Percentiles rank a stretch among this genome's conserved stretches.
phyloP scores from a whole-genome alignment of 2,888 invertebrate species.

The Trissolcus brochymenae region DNA sequence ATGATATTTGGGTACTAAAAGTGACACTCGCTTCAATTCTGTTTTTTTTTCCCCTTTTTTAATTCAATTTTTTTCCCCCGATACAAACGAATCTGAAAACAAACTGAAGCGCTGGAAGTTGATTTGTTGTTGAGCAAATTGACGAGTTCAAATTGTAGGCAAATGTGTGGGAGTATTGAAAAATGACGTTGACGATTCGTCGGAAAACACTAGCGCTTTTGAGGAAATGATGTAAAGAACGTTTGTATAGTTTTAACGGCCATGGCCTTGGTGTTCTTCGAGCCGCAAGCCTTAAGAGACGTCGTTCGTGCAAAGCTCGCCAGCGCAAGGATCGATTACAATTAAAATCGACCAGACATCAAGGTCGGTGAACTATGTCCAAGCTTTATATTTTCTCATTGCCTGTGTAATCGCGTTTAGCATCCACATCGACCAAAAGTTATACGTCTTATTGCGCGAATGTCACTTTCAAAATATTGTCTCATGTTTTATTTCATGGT shows the following conservation, averaged over 20 bases:
- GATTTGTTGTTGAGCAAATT: too few relatives aligned
- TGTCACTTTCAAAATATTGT: too few relatives aligned
- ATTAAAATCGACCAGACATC: constrained; percentile 58
- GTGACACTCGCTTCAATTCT: too few relatives aligned
- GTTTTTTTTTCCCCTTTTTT: too few relatives aligned
- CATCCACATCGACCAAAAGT: too few relatives aligned
- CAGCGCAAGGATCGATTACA: constrained; percentile 49
- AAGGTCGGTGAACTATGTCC: constrained; percentile 55
- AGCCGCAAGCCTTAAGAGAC: constrained; percentile 61
- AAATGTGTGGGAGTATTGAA: constrained; percentile 26
- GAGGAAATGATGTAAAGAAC: constrained; percentile 29
- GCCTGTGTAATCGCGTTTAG: not conserved
- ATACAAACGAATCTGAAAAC: too few relatives aligned
- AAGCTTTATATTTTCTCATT: not conserved
- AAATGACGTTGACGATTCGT: constrained; percentile 9
- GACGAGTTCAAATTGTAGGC: not conserved
- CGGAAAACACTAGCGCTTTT: constrained; percentile 43
- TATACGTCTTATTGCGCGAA: too few relatives aligned
- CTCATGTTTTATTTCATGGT: too few relatives aligned
- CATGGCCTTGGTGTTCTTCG: constrained; percentile 62
- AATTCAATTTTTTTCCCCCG: too few relatives aligned
- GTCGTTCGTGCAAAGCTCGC: constrained; percentile 59
- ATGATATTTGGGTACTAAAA: too few relatives aligned
- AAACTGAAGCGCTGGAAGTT: too few relatives aligned
- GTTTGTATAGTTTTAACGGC: constrained; percentile 55